phyloP scores from a whole-genome alignment of 2,797 vertebrate genomes.

The Onychomys leucogaster region DNA sequence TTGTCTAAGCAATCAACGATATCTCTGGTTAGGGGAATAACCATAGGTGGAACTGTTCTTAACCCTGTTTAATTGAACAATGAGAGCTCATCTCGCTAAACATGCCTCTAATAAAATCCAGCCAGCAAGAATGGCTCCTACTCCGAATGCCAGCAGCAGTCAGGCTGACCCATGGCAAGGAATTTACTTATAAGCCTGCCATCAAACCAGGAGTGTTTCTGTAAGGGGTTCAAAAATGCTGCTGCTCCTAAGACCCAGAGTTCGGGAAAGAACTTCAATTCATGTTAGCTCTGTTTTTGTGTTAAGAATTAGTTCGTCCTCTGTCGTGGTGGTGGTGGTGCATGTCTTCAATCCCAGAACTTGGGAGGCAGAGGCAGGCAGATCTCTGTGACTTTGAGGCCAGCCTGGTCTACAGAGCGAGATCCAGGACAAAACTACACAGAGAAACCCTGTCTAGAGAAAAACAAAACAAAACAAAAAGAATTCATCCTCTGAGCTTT shows the following conservation, averaged over 20 bases:
- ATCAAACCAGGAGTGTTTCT: not conserved
- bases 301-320: not conserved
- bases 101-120: not conserved
- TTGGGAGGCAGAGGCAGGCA: too few relatives aligned
- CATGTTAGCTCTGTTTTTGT: not conserved
- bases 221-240: not conserved
- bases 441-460: too few relatives aligned
- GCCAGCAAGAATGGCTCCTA: not conserved
- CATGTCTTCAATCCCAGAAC: too few relatives aligned
- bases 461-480: too few relatives aligned
- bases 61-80: not conserved
- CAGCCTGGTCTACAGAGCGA: too few relatives aligned
- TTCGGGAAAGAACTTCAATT: not conserved
- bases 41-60: not conserved
- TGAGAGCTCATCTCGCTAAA: not conserved
- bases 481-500: not conserved
- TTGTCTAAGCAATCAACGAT: not conserved
- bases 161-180: too few relatives aligned
- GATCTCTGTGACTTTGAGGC: too few relatives aligned
- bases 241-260: not conserved
- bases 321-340: too few relatives aligned
- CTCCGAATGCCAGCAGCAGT: not conserved
- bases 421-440: too few relatives aligned
- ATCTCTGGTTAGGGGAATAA: not conserved
- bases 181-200: not conserved